phyloP scores from a whole-genome alignment of 2,888 invertebrate genomes.

The Polymixis lichenea region DNA sequence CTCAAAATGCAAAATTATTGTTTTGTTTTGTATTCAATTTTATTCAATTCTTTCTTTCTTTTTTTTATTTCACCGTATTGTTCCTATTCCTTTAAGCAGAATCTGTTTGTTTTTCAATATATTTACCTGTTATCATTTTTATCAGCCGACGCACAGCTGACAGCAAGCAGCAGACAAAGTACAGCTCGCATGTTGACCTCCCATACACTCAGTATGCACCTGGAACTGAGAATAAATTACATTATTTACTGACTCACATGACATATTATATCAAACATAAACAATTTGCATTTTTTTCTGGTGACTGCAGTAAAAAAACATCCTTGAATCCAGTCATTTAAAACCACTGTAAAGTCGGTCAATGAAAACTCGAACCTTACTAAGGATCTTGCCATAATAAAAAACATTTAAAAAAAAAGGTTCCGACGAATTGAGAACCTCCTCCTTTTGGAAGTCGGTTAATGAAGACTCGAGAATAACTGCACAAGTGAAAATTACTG shows the following conservation, averaged over 20 bases:
- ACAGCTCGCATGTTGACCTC: constrained; percentile 78
- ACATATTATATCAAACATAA: background rate
- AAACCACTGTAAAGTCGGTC: background rate
- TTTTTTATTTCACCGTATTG: background rate
- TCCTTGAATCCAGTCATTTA: background rate
- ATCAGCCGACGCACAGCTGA: constrained; percentile 75
- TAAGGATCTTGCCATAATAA: background rate
- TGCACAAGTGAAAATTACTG: background rate
- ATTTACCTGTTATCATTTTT: constrained; percentile 79
- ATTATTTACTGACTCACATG: constrained; percentile 18
- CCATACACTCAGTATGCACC: constrained; percentile 76
- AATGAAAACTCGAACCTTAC: background rate
- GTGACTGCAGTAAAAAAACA: background rate
- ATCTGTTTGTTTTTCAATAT: background rate
- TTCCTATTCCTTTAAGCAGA: background rate
- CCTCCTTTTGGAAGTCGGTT: too few relatives aligned
- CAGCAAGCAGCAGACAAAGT: constrained; percentile 76
- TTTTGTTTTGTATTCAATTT: background rate
- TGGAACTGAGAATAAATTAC: constrained; percentile 74
- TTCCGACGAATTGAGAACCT: too few relatives aligned
- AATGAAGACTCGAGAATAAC: background rate
- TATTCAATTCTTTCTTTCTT: background rate
- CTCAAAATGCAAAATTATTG: background rate
- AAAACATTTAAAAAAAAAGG: too few relatives aligned
- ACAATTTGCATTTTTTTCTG: background rate